Evolutionary conservation across 2,797 vertebrate genomes (phyloP).

Genomic region (Neosalanx taihuensis): DNA sequence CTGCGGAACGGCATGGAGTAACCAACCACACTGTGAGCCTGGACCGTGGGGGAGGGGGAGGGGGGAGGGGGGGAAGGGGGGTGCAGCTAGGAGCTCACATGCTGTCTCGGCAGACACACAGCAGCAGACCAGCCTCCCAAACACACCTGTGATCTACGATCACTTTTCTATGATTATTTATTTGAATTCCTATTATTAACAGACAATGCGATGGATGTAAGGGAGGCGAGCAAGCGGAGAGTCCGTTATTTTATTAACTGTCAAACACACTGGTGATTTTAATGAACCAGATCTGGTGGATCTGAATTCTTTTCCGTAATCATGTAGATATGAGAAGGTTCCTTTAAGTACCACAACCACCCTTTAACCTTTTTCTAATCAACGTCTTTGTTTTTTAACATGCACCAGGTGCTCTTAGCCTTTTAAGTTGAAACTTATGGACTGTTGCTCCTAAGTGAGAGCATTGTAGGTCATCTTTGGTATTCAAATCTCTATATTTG

Average conservation of each 20-base stretch:
- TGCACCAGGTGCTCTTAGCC: conserved; percentile 68
- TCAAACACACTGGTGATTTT: conserved; percentile 40
- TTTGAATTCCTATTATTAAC: conserved; percentile 40
- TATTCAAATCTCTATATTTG: conserved; percentile 1
- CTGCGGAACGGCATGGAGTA: conserved; percentile 99
- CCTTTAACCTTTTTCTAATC: conserved; percentile 67
- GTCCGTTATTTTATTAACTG: conserved; percentile 43
- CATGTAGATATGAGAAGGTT: conserved; percentile 32
- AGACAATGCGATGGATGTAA: conserved; percentile 29
- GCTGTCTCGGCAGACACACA: conserved; percentile 70
- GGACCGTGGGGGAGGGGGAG: conserved; percentile 46
- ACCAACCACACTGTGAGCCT: conserved; percentile 77
- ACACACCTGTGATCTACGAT: conserved; percentile 62
- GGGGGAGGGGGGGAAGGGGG: neutral
- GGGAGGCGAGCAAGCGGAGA: neutral
- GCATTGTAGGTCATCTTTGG: neutral
- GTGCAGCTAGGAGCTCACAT: conserved; percentile 64
- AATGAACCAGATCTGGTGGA: conserved; percentile 26
- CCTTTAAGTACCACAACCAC: conserved; percentile 50
- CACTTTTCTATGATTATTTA: conserved; percentile 25
- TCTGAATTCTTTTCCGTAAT: conserved; percentile 50
- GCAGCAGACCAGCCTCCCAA: conserved; percentile 58
- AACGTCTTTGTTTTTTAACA: conserved; percentile 37
- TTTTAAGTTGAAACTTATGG: conserved; percentile 45
- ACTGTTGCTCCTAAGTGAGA: neutral